Conservation (phyloP, 1,140 invertebrate species). For the Pseudomyrmex cubaensis region DNA sequence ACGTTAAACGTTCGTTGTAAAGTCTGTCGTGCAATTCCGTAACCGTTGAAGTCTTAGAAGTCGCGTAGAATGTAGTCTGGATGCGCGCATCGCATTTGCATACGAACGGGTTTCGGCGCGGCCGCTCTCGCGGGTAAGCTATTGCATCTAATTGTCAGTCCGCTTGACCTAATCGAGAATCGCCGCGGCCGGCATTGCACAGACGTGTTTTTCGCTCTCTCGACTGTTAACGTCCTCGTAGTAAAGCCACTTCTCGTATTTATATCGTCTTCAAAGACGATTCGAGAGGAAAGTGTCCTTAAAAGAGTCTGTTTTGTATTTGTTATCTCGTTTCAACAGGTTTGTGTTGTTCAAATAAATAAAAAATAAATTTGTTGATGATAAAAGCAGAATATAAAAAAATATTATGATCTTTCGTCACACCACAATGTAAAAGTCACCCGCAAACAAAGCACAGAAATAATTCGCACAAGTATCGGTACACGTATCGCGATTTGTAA, state of each 20-base stretch:
- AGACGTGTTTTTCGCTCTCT: slow-evolving; percentile 62
- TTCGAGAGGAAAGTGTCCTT: neutral
- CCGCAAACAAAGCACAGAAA: neutral
- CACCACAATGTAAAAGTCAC: neutral
- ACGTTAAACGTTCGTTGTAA: slow-evolving; percentile 7
- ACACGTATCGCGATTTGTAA: slow-evolving; percentile 2
- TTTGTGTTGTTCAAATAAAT: no score
- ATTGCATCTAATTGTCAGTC: slow-evolving; percentile 70
- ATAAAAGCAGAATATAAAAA: no score
- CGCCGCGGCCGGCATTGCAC: slow-evolving; percentile 43
- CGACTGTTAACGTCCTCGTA: slow-evolving; percentile 12
- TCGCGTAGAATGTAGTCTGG: slow-evolving; percentile 32
- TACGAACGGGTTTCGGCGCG: slow-evolving; percentile 66
- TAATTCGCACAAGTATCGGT: neutral
- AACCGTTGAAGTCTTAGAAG: slow-evolving; percentile 26
- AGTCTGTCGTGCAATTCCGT: slow-evolving; percentile 34
- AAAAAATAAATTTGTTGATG: no score
- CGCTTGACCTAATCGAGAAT: slow-evolving; percentile 55
- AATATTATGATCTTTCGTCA: no score
- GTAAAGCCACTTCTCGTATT: slow-evolving; percentile 15
- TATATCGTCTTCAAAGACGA: no score
- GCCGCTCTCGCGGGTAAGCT: slow-evolving; percentile 48
- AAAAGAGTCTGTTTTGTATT: no score
- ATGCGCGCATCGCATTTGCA: slow-evolving; percentile 64
- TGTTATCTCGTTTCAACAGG: no score